A percentile compares a stretch with the other conserved stretches of the same genome.
Conservation (phyloP, 2,797 vertebrate species). For the Silurus aristotelis region DNA sequence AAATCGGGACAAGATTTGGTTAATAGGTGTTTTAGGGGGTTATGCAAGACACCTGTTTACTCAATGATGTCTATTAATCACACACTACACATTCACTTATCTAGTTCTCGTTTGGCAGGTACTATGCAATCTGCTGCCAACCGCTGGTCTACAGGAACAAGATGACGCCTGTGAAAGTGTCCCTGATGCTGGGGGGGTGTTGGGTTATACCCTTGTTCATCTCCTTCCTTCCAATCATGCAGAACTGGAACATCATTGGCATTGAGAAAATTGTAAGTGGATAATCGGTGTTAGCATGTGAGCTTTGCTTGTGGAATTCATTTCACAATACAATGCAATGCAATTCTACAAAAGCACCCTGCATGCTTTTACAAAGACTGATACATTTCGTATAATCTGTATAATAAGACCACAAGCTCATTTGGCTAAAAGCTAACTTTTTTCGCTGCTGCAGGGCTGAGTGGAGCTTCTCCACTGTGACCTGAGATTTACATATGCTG, state of each 20-base stretch:
- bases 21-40: neutral
- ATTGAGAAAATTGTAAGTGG: constrained; percentile 80
- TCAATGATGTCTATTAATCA: constrained; percentile 20
- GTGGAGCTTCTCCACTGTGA: neutral
- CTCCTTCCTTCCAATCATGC: constrained; percentile 85
- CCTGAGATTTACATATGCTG: neutral
- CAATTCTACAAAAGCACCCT: neutral
- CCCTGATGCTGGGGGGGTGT: constrained; percentile 79
- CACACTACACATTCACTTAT: constrained; percentile 3
- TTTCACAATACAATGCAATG: neutral
- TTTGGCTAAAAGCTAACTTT: constrained; percentile 7
- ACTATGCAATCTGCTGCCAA: constrained; percentile 84
- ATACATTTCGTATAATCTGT: neutral
- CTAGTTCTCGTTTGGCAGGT: constrained; percentile 63
- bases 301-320: constrained; percentile 4
- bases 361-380: neutral
- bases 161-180: constrained; percentile 80
- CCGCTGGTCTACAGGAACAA: constrained; percentile 83
- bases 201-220: constrained; percentile 82
- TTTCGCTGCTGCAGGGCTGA: neutral
- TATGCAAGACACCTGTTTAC: constrained; percentile 13
- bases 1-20: neutral
- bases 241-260: constrained; percentile 83
- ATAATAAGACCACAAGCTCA: neutral
- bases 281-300: neutral